Conservation (phyloP, 2,888 invertebrate genomes). For the Patella caerulea region DNA sequence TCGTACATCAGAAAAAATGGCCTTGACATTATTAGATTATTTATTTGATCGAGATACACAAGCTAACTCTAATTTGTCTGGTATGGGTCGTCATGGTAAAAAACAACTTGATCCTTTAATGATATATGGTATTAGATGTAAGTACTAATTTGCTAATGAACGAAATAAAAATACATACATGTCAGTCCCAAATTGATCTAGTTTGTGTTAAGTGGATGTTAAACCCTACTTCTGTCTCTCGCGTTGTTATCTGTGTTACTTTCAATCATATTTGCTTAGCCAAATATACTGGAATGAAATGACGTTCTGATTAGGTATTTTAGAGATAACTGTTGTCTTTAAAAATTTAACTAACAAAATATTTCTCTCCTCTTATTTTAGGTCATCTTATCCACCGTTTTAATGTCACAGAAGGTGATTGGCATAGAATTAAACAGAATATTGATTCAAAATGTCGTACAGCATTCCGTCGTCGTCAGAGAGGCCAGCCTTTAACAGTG, state of each 20-base stretch:
- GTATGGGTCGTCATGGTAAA: slow-evolving; percentile 74
- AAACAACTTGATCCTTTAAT: slow-evolving; percentile 74
- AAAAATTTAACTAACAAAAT: too few species aligned
- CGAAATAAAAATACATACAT: too few species aligned
- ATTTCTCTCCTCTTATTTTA: slow-evolving; percentile 33
- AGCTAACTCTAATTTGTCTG: slow-evolving; percentile 74
- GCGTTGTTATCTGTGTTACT: too few species aligned
- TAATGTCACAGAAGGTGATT: slow-evolving; percentile 73
- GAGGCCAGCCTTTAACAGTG: slow-evolving; percentile 68
- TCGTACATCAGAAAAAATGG: slow-evolving; percentile 75
- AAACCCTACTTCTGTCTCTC: too few species aligned
- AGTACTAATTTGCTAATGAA: slow-evolving; percentile 37
- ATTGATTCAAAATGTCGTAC: slow-evolving; percentile 75
- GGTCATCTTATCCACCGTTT: slow-evolving; percentile 74
- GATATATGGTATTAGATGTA: slow-evolving; percentile 72
- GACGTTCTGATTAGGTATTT: too few species aligned
- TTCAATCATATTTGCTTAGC: too few species aligned
- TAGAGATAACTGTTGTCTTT: too few species aligned
- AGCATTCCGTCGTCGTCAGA: slow-evolving; percentile 69
- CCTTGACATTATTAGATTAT: slow-evolving; percentile 74
- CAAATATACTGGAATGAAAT: not conserved
- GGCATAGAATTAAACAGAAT: slow-evolving; percentile 75
- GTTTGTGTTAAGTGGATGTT: too few species aligned
- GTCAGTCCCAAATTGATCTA: too few species aligned
- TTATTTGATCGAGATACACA: slow-evolving; percentile 74